Conservation (phyloP, 2,113 vertebrate genomes). For the Nanorana parkeri region DNA sequence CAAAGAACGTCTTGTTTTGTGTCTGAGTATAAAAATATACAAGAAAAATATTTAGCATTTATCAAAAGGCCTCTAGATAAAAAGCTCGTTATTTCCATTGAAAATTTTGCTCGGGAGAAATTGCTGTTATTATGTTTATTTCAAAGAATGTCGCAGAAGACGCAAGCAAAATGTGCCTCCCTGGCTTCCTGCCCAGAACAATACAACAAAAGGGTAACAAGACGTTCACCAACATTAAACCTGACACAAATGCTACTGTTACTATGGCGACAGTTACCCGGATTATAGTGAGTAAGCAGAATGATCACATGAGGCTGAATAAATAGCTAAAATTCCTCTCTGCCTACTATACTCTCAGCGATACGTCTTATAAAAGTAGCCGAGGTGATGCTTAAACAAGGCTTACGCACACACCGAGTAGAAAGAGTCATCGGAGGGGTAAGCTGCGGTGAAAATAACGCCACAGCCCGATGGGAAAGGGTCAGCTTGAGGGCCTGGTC, state of each 20-base stretch:
- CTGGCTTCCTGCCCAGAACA: conserved; percentile 21
- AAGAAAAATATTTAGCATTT: neutral
- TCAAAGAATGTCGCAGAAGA: conserved; percentile 9
- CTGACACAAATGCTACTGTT: conserved; percentile 17
- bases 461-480: no score
- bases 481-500: no score
- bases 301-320: neutral
- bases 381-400: no score
- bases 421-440: no score
- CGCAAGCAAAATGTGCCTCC: neutral
- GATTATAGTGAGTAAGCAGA: conserved; percentile 25
- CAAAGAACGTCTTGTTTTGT: no score
- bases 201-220: conserved; percentile 28
- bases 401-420: no score
- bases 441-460: no score
- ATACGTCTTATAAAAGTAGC: neutral
- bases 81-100: neutral
- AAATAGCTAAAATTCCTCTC: neutral
- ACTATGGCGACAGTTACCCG: conserved; percentile 11
- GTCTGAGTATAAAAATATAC: no score
- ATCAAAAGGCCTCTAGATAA: no score
- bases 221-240: conserved; percentile 24
- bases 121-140: conserved; percentile 23
- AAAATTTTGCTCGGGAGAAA: neutral
- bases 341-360: neutral